These are phyloP conservation scores for Protomyctophum bolini DNA, from an alignment of 2,113 vertebrate genomes.

Conservation along the genomic window DNA sequence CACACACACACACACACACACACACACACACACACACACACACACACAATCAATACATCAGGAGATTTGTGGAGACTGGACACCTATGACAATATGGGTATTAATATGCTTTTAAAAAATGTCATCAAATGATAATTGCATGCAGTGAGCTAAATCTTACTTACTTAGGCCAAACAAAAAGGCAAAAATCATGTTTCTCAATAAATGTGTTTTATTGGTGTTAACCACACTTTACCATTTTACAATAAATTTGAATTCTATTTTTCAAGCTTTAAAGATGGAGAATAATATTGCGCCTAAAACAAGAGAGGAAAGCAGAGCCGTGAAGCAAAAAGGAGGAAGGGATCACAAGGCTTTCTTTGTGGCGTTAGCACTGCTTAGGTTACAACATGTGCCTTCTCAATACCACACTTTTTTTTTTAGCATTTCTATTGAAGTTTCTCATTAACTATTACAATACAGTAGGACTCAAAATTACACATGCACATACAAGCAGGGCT, in stretches of 20 bases:
- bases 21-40: no score
- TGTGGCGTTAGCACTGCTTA: constrained; percentile 70
- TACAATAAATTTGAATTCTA: constrained; percentile 80
- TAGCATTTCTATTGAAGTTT: constrained; percentile 74
- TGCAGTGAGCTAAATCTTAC: no score
- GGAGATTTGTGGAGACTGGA: no score
- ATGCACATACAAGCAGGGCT: constrained; percentile 90
- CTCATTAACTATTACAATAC: constrained; percentile 82
- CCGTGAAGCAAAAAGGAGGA: constrained; percentile 44
- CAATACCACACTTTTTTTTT: constrained; percentile 78
- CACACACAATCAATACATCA: no score
- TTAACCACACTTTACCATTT: constrained; percentile 81
- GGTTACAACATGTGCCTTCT: constrained; percentile 79
- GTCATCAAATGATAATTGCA: no score
- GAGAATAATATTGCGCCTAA: constrained; percentile 84
- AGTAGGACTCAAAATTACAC: constrained; percentile 79
- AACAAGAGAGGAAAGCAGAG: constrained; percentile 67
- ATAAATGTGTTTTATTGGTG: constrained; percentile 87
- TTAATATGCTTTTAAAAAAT: no score
- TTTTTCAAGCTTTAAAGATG: constrained; percentile 75
- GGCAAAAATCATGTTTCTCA: constrained; percentile 41
- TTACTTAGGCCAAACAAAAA: not conserved
- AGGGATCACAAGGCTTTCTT: constrained; percentile 70
- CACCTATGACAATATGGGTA: no score
- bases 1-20: no score